Conservation (phyloP, 1,140 invertebrate species). For the Halesus radiatus region DNA sequence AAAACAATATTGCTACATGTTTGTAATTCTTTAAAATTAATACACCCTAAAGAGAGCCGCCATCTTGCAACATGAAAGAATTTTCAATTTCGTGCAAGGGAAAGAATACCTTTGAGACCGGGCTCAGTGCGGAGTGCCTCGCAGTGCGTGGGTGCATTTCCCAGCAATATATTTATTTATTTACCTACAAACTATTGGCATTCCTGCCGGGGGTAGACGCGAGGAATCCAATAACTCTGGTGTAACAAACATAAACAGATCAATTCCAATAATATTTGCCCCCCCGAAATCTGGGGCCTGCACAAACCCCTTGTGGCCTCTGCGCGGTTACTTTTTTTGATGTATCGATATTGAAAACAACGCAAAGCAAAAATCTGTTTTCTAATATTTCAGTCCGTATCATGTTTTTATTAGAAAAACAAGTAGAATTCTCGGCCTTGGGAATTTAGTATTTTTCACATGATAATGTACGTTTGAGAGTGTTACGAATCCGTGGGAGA, state of each 20-base stretch:
- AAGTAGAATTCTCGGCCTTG: background rate
- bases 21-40: constrained; percentile 46
- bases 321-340: constrained; percentile 19
- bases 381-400: background rate
- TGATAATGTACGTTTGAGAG: no score
- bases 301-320: constrained; percentile 11
- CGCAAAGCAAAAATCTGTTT: constrained; percentile 16
- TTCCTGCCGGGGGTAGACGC: constrained; percentile 36
- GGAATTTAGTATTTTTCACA: no score
- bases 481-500: no score
- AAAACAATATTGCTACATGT: constrained; percentile 19
- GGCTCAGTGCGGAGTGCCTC: background rate
- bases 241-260: constrained; percentile 53
- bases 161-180: constrained; percentile 51
- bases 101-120: constrained; percentile 52
- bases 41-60: constrained; percentile 8
- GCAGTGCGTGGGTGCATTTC: constrained; percentile 23
- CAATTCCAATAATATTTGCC: constrained; percentile 56
- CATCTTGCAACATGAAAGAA: constrained; percentile 41
- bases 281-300: constrained; percentile 13
- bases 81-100: constrained; percentile 49
- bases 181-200: constrained; percentile 51
- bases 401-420: background rate
- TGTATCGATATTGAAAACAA: constrained; percentile 29
- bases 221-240: constrained; percentile 54